Conservation (phyloP, 2,888 invertebrate species). For the Oscheius onirici region DNA sequence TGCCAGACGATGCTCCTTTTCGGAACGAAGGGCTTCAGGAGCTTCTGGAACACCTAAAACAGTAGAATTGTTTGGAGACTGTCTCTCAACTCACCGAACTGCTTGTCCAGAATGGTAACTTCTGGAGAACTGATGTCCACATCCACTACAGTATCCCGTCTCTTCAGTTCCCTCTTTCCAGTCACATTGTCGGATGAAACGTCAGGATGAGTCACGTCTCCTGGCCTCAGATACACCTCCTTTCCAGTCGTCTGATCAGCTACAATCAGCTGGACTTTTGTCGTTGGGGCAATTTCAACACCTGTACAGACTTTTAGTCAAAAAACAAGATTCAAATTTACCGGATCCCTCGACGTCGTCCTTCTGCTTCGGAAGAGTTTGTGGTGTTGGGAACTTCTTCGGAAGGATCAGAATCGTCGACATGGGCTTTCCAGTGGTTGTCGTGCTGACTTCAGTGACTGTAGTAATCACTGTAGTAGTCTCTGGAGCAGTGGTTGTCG, state of each 20-base stretch:
- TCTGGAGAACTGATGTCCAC: constrained; percentile 68
- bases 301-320: neutral
- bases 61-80: neutral
- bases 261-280: constrained; percentile 28
- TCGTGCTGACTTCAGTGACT: constrained; percentile 38
- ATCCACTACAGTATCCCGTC: constrained; percentile 58
- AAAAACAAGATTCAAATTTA: neutral
- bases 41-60: constrained; percentile 24
- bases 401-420: constrained; percentile 29
- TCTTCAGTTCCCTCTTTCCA: constrained; percentile 46
- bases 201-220: constrained; percentile 26
- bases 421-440: neutral
- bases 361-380: constrained; percentile 3
- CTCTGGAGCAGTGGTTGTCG: constrained; percentile 24
- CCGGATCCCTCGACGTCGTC: constrained; percentile 34
- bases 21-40: constrained; percentile 21
- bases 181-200: constrained; percentile 36
- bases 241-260: constrained; percentile 12
- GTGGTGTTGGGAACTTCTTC: constrained; percentile 12
- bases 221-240: constrained; percentile 26
- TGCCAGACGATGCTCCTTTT: constrained; percentile 17
- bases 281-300: constrained; percentile 12
- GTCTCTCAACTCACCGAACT: constrained; percentile 46
- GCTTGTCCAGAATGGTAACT: constrained; percentile 65
- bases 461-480: constrained; percentile 42